phyloP scores from a whole-genome alignment of 2,797 vertebrate genomes.

The Lindbergichthys nudifrons region DNA sequence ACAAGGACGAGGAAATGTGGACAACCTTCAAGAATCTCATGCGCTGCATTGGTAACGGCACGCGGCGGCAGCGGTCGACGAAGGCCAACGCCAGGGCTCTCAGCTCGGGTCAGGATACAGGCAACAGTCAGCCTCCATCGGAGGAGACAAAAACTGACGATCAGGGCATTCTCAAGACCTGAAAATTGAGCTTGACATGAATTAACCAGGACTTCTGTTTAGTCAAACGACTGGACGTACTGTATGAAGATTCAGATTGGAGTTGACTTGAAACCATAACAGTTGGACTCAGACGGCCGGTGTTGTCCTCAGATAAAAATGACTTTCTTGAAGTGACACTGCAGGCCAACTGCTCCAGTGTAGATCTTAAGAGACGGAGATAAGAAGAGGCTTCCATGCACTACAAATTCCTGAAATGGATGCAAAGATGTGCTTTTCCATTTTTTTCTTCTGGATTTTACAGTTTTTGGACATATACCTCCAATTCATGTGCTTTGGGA shows the following conservation, averaged over 20 bases:
- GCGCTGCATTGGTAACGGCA: slow-evolving; percentile 86
- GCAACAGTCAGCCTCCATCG: slow-evolving; percentile 73
- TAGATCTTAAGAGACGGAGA: slow-evolving; percentile 20
- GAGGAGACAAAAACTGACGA: slow-evolving; percentile 78
- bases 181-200: slow-evolving; percentile 32
- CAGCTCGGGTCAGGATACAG: slow-evolving; percentile 76
- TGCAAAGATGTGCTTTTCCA: slow-evolving; percentile 15
- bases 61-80: slow-evolving; percentile 80
- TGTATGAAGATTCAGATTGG: slow-evolving; percentile 31
- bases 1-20: slow-evolving; percentile 98
- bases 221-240: not conserved
- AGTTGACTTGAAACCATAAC: slow-evolving; percentile 33
- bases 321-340: slow-evolving; percentile 27
- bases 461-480: slow-evolving; percentile 17
- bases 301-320: slow-evolving; percentile 16
- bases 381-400: slow-evolving; percentile 25
- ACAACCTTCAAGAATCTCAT: slow-evolving; percentile 92
- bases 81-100: slow-evolving; percentile 77
- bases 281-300: slow-evolving; percentile 5
- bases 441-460: slow-evolving; percentile 16
- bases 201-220: slow-evolving; percentile 12
- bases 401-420: slow-evolving; percentile 18
- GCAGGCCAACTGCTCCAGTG: not conserved
- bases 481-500: slow-evolving; percentile 9
- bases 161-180: slow-evolving; percentile 71